Conservation (phyloP, 2,797 vertebrate genomes). For the Chrysocyon brachyurus region DNA sequence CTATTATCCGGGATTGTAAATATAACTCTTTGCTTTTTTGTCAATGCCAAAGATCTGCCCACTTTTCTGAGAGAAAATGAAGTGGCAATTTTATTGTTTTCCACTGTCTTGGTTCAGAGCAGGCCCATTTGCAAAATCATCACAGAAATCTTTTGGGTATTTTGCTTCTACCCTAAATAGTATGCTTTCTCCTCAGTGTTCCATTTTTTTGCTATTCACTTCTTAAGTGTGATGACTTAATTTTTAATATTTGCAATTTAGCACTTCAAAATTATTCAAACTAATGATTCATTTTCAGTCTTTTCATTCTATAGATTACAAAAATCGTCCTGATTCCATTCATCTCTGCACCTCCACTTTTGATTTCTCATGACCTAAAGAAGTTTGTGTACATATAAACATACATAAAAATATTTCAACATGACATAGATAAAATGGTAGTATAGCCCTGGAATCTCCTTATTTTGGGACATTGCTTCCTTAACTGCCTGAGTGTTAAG, state of each 20-base stretch:
- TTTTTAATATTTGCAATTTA: neutral
- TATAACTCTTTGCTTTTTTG: conserved; percentile 63
- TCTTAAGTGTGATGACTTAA: neutral
- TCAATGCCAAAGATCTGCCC: conserved; percentile 48
- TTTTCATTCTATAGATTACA: neutral
- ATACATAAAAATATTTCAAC: neutral
- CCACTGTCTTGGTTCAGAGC: neutral
- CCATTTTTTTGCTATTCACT: neutral
- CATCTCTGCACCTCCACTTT: neutral
- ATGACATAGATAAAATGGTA: neutral
- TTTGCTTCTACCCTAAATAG: conserved; percentile 14
- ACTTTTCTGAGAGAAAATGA: conserved; percentile 34
- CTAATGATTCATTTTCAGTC: neutral
- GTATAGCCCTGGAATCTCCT: neutral
- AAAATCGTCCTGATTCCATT: neutral
- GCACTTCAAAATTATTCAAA: neutral
- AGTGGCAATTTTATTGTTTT: neutral
- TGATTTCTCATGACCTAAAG: neutral
- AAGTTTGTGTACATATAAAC: neutral
- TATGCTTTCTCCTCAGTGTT: neutral
- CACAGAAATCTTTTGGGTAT: neutral
- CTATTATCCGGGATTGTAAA: conserved; percentile 73
- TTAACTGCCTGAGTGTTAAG: neutral
- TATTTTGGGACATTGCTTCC: neutral
- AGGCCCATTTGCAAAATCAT: conserved; percentile 39